Conservation (phyloP, 2,113 vertebrate species). For the Meleagris gallopavo region DNA sequence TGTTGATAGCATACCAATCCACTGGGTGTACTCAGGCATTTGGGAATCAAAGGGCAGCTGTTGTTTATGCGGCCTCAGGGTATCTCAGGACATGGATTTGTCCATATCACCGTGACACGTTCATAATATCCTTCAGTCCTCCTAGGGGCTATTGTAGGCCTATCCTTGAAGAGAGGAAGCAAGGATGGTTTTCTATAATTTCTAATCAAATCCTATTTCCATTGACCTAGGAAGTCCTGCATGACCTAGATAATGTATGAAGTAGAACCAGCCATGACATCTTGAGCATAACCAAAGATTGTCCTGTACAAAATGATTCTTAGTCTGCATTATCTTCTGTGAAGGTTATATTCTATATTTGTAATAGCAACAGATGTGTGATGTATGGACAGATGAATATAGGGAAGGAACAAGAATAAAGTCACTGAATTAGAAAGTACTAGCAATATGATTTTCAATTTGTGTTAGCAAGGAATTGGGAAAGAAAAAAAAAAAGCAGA, state of each 20-base stretch:
- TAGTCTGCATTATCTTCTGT: background rate
- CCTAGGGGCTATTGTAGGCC: background rate
- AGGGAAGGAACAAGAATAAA: background rate
- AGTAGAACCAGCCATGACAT: background rate
- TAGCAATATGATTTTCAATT: background rate
- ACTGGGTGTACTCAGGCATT: fast-evolving
- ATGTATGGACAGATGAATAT: background rate
- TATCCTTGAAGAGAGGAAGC: background rate
- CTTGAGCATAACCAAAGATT: background rate
- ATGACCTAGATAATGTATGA: background rate
- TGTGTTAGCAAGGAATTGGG: background rate
- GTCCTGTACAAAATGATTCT: background rate
- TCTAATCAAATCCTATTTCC: background rate
- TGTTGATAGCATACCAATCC: too few species aligned
- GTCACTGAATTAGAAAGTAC: background rate
- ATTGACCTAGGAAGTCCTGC: background rate
- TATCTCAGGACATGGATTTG: background rate
- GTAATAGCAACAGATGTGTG: background rate
- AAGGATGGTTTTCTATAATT: background rate
- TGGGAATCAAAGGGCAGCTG: background rate
- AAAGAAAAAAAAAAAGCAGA: background rate
- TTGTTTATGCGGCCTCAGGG: background rate
- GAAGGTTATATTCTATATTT: background rate
- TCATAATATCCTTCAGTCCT: background rate
- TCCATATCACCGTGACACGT: background rate